Percentiles rank a stretch among this genome's conserved stretches.
Evolutionary conservation across 2,888 invertebrate genomes (phyloP).

Genomic region (Hyalella azteca): DNA sequence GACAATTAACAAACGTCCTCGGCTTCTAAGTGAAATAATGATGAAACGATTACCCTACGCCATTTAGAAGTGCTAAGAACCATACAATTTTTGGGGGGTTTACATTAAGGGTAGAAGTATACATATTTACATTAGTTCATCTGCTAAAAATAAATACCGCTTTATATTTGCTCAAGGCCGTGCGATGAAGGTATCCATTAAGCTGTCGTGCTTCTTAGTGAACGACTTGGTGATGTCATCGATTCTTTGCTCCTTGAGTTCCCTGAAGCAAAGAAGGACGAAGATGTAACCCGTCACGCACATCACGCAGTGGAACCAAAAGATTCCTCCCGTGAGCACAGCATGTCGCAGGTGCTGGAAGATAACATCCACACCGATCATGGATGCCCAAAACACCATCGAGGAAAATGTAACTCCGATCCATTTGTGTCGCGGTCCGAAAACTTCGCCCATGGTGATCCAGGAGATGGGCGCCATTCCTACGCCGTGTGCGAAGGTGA

Average conservation of each 20-base stretch:
- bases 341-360: constrained; percentile 46
- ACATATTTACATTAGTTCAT: too few species aligned
- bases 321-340: constrained; percentile 55
- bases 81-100: too few species aligned
- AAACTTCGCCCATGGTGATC: constrained; percentile 55
- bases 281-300: constrained; percentile 57
- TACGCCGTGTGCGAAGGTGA: constrained; percentile 54
- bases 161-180: constrained; percentile 42
- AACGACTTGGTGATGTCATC: constrained; percentile 53
- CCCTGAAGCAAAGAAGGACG: constrained; percentile 54
- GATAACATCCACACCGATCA: constrained; percentile 49
- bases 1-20: too few species aligned
- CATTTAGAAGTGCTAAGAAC: too few species aligned
- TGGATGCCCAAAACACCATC: constrained; percentile 50
- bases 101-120: too few species aligned
- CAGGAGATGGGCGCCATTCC: constrained; percentile 56
- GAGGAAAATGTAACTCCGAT: constrained; percentile 52
- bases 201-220: constrained; percentile 51
- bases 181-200: constrained; percentile 56
- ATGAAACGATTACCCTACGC: too few species aligned
- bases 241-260: constrained; percentile 57
- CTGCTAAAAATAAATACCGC: too few species aligned
- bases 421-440: constrained; percentile 53
- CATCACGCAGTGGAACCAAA: constrained; percentile 57
- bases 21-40: too few species aligned